Evolutionary conservation across 2,113 vertebrate species (phyloP).

Genomic region (Prionailurus bengalensis): DNA sequence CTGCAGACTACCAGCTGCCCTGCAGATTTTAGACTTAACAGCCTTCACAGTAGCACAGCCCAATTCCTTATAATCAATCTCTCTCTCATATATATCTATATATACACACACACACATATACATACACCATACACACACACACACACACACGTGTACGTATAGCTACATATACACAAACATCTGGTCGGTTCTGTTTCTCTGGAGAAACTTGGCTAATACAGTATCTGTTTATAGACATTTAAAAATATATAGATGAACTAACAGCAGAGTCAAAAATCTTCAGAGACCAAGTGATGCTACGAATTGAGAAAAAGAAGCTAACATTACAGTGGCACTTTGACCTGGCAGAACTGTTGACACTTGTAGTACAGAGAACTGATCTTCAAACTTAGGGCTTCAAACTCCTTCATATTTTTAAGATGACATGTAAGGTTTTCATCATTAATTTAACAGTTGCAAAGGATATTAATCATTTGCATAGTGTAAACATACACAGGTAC

Average conservation of each 20-base stretch:
- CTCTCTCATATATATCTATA: neutral
- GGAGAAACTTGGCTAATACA: neutral
- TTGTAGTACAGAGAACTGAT: neutral
- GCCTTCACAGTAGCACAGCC: neutral
- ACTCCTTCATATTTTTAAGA: neutral
- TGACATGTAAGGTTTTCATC: neutral
- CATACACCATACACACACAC: neutral
- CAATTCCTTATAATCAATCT: neutral
- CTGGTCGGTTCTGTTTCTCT: neutral
- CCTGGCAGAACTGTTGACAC: neutral
- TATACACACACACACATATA: neutral
- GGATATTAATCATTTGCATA: neutral
- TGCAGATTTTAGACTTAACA: neutral
- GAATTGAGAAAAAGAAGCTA: neutral
- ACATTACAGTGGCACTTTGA: neutral
- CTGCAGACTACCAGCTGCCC: neutral
- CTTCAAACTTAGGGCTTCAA: neutral
- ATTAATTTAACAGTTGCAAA: neutral
- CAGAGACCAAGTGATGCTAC: neutral
- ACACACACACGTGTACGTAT: neutral
- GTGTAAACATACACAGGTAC: neutral
- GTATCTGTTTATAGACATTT: neutral
- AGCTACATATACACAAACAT: neutral
- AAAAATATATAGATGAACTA: conserved; percentile 3
- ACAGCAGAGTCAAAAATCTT: conserved; percentile 16